phyloP scores from a whole-genome alignment of 2,797 vertebrate genomes.

The Gymnopithys bicolor region DNA sequence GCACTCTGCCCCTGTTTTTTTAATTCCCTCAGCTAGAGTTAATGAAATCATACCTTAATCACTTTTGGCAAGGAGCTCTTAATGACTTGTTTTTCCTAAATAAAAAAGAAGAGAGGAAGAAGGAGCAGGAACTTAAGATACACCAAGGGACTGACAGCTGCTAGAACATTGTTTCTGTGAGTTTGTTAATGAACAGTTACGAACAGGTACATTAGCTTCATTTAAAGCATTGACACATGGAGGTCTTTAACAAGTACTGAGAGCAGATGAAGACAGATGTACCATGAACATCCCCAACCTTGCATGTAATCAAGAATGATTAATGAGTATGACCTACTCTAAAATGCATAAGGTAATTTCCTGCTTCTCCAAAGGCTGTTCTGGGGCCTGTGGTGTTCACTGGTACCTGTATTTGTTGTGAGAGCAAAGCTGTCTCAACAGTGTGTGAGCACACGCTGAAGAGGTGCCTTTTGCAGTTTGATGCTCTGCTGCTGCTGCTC shows the following conservation, averaged over 20 bases:
- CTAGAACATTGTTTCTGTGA: background rate
- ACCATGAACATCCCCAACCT: background rate
- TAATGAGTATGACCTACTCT: background rate
- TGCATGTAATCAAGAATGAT: background rate
- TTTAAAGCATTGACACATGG: background rate
- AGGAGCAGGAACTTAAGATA: background rate
- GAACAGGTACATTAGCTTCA: background rate
- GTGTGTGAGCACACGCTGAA: fast-evolving
- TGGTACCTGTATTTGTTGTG: fast-evolving
- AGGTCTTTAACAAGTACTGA: background rate
- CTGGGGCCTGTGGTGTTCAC: background rate
- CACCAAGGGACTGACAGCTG: background rate
- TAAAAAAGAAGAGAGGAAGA: background rate
- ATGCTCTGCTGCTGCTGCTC: background rate
- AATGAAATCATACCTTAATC: background rate
- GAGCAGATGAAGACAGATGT: background rate
- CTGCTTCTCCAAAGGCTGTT: background rate
- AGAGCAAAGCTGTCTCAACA: background rate
- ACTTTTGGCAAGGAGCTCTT: background rate
- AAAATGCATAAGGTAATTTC: background rate
- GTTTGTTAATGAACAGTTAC: background rate
- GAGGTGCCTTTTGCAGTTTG: background rate
- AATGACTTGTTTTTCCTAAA: background rate
- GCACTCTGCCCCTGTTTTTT: background rate
- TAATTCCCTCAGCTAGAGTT: background rate